Conservation (phyloP, 2,888 invertebrate genomes). For the Ophion ventricosus region DNA sequence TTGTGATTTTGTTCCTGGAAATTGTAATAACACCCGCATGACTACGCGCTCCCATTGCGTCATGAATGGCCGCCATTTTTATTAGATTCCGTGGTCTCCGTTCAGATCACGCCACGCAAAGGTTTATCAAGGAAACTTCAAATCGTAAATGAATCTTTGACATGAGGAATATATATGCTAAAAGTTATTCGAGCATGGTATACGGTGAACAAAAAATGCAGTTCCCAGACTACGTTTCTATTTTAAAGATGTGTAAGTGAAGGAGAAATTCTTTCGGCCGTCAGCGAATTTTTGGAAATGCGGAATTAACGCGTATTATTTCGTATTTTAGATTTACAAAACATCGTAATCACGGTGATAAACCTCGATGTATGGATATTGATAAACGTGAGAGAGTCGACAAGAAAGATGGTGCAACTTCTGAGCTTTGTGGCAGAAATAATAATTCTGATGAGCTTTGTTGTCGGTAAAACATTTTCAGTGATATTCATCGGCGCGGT, state of each 20-base stretch:
- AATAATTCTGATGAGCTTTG: slow-evolving; percentile 64
- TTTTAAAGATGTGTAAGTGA: neutral
- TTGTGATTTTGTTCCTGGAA: neutral
- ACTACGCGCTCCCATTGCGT: neutral
- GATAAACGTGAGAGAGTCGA: slow-evolving; percentile 61
- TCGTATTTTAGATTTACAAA: slow-evolving; percentile 49
- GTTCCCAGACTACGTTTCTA: too few relatives aligned
- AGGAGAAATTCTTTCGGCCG: neutral
- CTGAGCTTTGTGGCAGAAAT: slow-evolving; percentile 66
- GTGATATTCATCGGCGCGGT: too few relatives aligned
- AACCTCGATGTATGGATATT: slow-evolving; percentile 74
- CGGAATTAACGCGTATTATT: neutral
- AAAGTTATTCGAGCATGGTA: neutral
- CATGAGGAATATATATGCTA: neutral
- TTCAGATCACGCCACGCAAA: neutral
- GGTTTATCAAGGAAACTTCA: neutral
- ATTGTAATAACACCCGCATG: neutral
- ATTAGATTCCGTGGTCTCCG: neutral
- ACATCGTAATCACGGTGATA: slow-evolving; percentile 52
- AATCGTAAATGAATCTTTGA: neutral
- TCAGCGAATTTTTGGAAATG: neutral
- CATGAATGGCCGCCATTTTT: neutral
- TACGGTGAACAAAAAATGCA: neutral
- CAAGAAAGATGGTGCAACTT: slow-evolving; percentile 48
- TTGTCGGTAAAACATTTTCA: slow-evolving; percentile 68